phyloP scores from a whole-genome alignment of 2,797 vertebrate species.

The Anableps anableps region DNA sequence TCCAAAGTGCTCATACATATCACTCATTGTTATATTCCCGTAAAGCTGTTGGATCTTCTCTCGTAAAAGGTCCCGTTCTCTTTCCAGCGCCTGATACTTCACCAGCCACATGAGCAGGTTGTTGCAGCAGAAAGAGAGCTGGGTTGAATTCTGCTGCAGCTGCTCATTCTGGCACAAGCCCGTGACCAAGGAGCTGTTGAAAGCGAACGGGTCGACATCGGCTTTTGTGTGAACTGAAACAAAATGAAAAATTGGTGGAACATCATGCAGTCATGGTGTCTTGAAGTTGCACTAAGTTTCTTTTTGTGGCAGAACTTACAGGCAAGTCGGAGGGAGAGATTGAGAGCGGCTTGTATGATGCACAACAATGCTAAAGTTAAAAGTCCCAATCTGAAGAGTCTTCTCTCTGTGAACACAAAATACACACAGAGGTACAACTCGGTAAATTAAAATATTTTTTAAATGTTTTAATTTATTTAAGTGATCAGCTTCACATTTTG shows the following conservation, averaged over 20 bases:
- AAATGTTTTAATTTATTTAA: neutral
- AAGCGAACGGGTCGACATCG: slow-evolving; percentile 14
- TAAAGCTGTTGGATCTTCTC: neutral
- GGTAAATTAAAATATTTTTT: neutral
- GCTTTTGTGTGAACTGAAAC: slow-evolving; percentile 34
- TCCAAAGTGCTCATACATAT: neutral
- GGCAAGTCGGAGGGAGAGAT: slow-evolving; percentile 47
- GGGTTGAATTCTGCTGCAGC: slow-evolving; percentile 1
- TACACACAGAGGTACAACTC: neutral
- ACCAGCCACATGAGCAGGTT: slow-evolving; percentile 21
- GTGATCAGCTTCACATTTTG: too few species aligned
- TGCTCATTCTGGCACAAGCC: slow-evolving; percentile 17
- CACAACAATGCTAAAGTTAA: slow-evolving; percentile 48
- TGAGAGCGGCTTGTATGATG: slow-evolving; percentile 50
- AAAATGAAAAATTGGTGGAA: neutral
- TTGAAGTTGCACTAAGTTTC: neutral
- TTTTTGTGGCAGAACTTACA: slow-evolving; percentile 46
- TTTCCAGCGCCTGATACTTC: neutral
- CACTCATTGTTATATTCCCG: rapidly evolving
- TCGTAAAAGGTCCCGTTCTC: neutral
- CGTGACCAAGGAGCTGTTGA: slow-evolving; percentile 10
- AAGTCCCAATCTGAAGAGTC: slow-evolving; percentile 35
- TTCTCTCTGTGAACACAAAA: slow-evolving; percentile 17
- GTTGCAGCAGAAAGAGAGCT: slow-evolving; percentile 25
- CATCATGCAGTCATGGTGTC: neutral